Conservation (phyloP, 2,888 invertebrate species). For the Prostheceraeus crozeri region DNA sequence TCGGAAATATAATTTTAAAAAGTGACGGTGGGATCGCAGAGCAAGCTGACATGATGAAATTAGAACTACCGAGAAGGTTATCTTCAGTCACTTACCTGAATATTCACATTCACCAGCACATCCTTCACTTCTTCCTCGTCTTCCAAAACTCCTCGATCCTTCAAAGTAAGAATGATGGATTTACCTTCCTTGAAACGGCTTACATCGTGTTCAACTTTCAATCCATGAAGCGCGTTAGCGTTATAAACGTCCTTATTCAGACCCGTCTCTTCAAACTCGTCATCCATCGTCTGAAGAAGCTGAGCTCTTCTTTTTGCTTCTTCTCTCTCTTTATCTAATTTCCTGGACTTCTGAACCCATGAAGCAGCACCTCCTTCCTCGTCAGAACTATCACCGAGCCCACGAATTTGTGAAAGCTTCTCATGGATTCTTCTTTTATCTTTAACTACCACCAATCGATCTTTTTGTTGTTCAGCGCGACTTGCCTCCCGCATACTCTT, state of each 20-base stretch:
- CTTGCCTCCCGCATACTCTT: constrained; percentile 62
- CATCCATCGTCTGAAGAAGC: too few species aligned
- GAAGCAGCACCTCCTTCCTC: constrained; percentile 62
- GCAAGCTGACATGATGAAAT: too few species aligned
- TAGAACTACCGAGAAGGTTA: too few species aligned
- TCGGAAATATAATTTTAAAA: too few species aligned
- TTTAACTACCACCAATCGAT: constrained; percentile 68
- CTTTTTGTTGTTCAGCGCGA: constrained; percentile 71
- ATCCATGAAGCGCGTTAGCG: constrained; percentile 68
- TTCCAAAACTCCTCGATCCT: constrained; percentile 65
- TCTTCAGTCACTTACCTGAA: too few species aligned
- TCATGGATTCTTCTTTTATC: constrained; percentile 71
- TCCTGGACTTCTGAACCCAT: constrained; percentile 77
- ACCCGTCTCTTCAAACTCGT: too few species aligned
- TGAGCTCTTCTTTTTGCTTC: background rate
- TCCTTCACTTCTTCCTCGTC: constrained; percentile 66
- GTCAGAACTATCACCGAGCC: constrained; percentile 62
- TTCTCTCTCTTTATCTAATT: constrained; percentile 67
- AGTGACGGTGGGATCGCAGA: too few species aligned
- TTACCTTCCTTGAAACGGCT: constrained; percentile 68
- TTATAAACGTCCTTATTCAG: too few species aligned
- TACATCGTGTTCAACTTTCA: constrained; percentile 75
- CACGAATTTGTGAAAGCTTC: constrained; percentile 59
- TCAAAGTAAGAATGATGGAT: constrained; percentile 78
- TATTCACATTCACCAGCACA: constrained; percentile 66